Base-by-base conservation (phyloP, 2,113 vertebrate species). In the Alligator mississippiensis region DNA sequence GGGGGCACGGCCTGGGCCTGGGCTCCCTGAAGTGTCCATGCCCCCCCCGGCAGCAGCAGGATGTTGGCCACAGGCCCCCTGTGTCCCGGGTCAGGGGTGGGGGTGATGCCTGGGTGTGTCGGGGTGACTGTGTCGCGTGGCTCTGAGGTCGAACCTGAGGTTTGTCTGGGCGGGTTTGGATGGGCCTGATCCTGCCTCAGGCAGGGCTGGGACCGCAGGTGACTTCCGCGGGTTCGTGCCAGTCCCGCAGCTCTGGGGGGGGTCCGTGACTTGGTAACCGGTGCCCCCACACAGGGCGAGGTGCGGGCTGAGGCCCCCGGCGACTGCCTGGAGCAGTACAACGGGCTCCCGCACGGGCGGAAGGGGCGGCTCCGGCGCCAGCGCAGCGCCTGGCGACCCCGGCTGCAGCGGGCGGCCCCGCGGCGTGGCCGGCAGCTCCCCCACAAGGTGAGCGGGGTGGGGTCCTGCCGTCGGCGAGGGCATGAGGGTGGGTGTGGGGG, bases 321-420 rank as follows among this genome's bases (percentile, higher is more conserved):
- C 2, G 98, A 99, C 94, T 99, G 98, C 74, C 97, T 98, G 75
- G 97, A 98, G 91, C 97, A 98, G 2, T 28, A 88, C 84, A 80
- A 90, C 2, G 87, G 93, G 61, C 86, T 94, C 58, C 96, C 94
- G 2, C 98, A 75, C 24, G 98, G 98, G 84, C 97, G 98, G 79
- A 95, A 97, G 57, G 98, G 98, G 62, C 96, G 93, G 66, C 90
- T 97, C 15, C 94, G 90, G 3, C 98, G 98, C 11, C 96, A 96
- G 34, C 94, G 91, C 9, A 98, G 96, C 77, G 64, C 97, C 1
- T 64, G 90, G 21, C 97, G 87, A 2, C 38, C 81, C 3, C 95
- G 97, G 83, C 98, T 97, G 34, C 96, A 97, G 86, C 98, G 97
- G 14, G 85, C 96, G 11, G 91, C 96, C 6, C 93, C 92, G 3